A percentile compares a stretch with the other conserved stretches of the same genome.
Conservation (phyloP, 2,797 vertebrate species). For the Rhincodon typus region DNA sequence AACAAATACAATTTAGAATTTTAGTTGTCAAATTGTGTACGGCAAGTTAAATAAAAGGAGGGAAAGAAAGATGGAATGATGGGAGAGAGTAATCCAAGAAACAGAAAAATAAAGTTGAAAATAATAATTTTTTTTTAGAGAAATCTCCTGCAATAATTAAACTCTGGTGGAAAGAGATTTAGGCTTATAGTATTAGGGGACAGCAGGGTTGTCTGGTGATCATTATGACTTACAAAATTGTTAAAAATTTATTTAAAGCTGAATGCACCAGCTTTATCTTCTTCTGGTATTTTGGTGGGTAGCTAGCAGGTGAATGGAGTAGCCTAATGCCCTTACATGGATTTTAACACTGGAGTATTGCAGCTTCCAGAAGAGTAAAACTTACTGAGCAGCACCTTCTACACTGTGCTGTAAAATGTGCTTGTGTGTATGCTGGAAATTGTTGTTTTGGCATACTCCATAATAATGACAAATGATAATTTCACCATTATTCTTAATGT, state of each 20-base stretch:
- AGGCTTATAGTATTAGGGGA: background rate
- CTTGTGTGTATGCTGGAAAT: background rate
- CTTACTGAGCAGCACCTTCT: background rate
- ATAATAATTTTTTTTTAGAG: background rate
- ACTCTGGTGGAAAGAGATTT: background rate
- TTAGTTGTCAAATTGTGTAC: background rate
- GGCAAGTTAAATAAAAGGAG: background rate
- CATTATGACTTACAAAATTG: background rate
- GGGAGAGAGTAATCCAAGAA: background rate
- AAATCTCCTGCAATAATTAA: background rate
- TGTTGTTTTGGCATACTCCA: background rate
- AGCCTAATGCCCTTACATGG: background rate
- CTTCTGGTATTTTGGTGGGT: background rate
- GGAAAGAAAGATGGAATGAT: background rate
- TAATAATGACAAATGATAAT: background rate
- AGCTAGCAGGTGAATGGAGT: background rate
- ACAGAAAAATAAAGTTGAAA: too few relatives aligned
- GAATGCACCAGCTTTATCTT: background rate
- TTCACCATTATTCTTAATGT: background rate
- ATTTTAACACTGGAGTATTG: background rate
- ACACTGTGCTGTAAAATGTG: background rate
- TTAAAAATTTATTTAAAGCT: background rate
- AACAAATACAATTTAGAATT: background rate
- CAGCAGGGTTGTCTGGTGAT: background rate
- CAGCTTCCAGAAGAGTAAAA: background rate